These are phyloP conservation scores for Alexandromys fortis DNA, from an alignment of 2,113 vertebrate genomes.

Conservation along the genomic window DNA sequence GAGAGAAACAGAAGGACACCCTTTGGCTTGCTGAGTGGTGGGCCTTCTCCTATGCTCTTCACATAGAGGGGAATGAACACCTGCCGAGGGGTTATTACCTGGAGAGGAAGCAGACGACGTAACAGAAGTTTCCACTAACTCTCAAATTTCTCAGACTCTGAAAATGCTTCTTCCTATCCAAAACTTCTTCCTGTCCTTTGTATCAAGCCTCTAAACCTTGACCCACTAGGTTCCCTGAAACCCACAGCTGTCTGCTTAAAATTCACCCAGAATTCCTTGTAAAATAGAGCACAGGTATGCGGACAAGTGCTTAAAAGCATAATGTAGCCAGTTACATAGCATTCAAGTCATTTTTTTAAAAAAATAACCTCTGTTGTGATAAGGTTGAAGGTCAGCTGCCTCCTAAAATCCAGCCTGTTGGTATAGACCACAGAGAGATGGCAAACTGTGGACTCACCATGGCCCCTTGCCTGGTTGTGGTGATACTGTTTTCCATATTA, in stretches of 20 bases:
- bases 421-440: neutral
- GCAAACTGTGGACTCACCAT: neutral
- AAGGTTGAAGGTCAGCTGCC: neutral
- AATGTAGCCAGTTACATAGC: neutral
- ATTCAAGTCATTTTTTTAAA: neutral
- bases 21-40: neutral
- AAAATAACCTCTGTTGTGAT: neutral
- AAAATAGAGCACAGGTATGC: neutral
- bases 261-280: neutral
- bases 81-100: neutral
- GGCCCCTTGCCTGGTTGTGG: neutral
- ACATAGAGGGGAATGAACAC: neutral
- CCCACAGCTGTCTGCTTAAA: neutral
- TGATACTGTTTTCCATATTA: neutral
- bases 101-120: neutral
- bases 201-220: neutral
- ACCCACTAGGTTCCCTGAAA: neutral
- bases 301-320: neutral
- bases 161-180: slow-evolving; percentile 1
- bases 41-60: neutral
- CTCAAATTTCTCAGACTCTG: neutral
- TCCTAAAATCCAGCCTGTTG: neutral
- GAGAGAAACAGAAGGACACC: neutral
- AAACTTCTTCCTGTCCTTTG: neutral
- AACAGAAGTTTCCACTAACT: neutral